Base-by-base conservation (phyloP, 2,888 invertebrate species). In the Drosophila longiperda region DNA sequence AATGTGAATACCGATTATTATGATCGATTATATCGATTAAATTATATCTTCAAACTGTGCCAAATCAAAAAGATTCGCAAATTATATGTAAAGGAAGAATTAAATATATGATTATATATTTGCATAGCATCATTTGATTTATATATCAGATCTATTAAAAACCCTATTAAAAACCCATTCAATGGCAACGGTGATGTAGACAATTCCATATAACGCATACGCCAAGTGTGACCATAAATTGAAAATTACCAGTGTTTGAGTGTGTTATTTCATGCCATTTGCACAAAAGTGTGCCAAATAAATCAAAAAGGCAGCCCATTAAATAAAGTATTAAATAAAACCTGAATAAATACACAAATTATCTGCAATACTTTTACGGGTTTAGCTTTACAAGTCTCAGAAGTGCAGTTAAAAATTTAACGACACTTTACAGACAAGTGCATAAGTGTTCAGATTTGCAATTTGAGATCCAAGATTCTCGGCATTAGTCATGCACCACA, bases 241-340 rank as follows among this genome's bases (percentile, higher is more conserved):
- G 49, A 65, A 70, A 72, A 59, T 66, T 49, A 45, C 59, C 32
- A 70, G 55, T 62, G 60, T 73, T 60, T 69, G 67, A 66, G 66
- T 67, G 54, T 81, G 69, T 76, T 75, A 68, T 60, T 70, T 45
- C 65, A 59, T 58, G 78, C 73, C 83, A 83, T 80, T 79, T 73
- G 62, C 33, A 57, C 55, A 66, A 75, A 80, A 83, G 78, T 88
- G 83, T 87, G 89, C 87, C 85, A 86, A 80, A 83, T 88, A 86
- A 88, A 86, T 88, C 87, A 83, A 78, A 66, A 75, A 71, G 57
- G 79, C 50, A 36, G 57, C 50, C 75, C 72, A 82, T 83, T 77
- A 86, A 87, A 61, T 48, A 58, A 73, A 70, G 83, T 73, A 66
- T 71, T 75, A 62, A 84, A 80, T 76, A 53, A 74, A 84, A 78